Evolutionary conservation across 2,113 vertebrate species (phyloP), one percentile per base, ranked within the genome.

Genomic region (Laticauda laticaudata): DNA sequence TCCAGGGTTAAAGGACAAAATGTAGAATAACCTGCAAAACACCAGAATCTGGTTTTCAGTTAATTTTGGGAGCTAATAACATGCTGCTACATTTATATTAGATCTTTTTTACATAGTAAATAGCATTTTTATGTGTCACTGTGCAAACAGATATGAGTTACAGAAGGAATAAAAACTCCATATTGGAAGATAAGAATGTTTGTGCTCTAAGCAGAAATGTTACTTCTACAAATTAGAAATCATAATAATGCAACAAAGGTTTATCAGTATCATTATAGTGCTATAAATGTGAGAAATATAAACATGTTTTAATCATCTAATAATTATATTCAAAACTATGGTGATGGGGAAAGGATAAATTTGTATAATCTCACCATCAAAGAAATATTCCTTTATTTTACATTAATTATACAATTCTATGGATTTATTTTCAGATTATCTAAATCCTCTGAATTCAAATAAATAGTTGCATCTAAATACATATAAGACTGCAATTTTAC

Each of bases 91-190:
- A 69, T 45, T n/a, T 86, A 26, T 20, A 87, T 23, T 39, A 34
- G 48, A n/a, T 3, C 57, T 57, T 45, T 88, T 90, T 87, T 92
- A 61, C 2, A 3, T 53, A 43, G 24, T 14, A 93, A 93, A 86
- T 86, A 57, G 53, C 87, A 92, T 94, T 92, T 92, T 92, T 92
- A 88, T 61, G 90, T 92, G 86, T 57, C 91, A 81, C 24, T 94
- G 23, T 53, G 88, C 59, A 91, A 92, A 54, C n/a, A 94, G 20
- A 57, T 23, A 55, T 43, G 89, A 59, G 53, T 56, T 87, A 92
- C 51, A 55, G n/a, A 26, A 90, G 48, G 81, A 88, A 88, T 91
- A 92, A 69, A 75, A 23, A 56, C 34, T 59, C 2, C 4, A 59
- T 59, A 91, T 29, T 88, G 56, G 64, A 6, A 91, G 86, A 92